Conservation (phyloP, 2,113 vertebrate genomes). For the Ochotona princeps region DNA sequence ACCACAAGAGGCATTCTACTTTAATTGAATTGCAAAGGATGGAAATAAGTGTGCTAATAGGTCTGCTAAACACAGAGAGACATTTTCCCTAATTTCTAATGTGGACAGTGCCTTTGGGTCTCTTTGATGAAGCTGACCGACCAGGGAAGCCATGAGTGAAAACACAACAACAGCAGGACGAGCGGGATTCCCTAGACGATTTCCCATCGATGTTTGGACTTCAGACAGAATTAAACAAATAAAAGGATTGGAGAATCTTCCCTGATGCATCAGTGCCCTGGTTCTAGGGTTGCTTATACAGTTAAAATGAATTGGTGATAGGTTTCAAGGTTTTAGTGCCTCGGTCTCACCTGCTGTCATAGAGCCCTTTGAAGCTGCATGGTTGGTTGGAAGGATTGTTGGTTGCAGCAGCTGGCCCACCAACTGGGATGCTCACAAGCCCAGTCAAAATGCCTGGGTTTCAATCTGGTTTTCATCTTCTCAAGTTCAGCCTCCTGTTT, state of each 20-base stretch:
- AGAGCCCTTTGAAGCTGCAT: neutral
- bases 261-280: neutral
- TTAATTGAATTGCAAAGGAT: neutral
- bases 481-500: no score
- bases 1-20: neutral
- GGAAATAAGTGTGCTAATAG: neutral
- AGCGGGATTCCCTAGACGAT: neutral
- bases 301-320: no score
- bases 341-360: neutral
- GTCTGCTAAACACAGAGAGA: neutral
- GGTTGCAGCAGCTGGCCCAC: no score
- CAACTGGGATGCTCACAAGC: no score
- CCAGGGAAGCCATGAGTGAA: neutral
- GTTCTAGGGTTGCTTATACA: neutral
- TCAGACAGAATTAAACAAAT: conserved; percentile 23
- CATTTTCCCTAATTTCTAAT: neutral
- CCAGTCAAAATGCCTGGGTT: no score
- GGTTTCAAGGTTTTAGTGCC: neutral
- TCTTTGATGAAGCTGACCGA: neutral
- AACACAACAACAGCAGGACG: neutral
- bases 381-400: no score
- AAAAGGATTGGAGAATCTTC: neutral
- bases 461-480: no score
- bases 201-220: neutral
- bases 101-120: neutral